Conservation (phyloP, 2,797 vertebrate genomes). For the Apogon hyalosoma region DNA sequence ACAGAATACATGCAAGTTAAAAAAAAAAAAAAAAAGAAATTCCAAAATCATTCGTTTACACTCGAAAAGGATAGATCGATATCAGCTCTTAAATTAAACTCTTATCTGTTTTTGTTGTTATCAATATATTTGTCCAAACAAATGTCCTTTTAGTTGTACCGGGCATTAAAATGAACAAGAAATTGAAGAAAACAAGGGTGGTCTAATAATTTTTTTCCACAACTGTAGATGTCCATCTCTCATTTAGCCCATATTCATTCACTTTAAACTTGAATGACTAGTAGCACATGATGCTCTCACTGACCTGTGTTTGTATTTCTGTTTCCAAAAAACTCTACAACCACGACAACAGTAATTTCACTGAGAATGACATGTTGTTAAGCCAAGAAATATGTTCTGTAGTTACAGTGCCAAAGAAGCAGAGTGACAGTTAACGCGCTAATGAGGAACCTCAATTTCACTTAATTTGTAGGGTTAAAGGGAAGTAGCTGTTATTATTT, state of each 20-base stretch:
- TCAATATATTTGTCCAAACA: too few species aligned
- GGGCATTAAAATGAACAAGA: too few species aligned
- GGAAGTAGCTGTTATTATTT: background rate
- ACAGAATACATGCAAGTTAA: too few species aligned
- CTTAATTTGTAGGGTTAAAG: background rate
- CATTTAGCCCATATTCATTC: conserved; percentile 3
- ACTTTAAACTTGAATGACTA: conserved; percentile 26
- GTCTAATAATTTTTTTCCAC: too few species aligned
- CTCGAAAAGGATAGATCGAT: too few species aligned
- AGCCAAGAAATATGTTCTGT: conserved; percentile 19
- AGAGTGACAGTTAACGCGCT: conserved; percentile 32
- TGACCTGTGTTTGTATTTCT: conserved; percentile 28
- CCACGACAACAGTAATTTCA: conserved; percentile 16
- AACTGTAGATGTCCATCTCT: too few species aligned
- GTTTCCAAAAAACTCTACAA: conserved; percentile 32
- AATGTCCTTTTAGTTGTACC: too few species aligned
- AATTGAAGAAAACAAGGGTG: too few species aligned
- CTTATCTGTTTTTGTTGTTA: too few species aligned
- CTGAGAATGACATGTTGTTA: conserved; percentile 24
- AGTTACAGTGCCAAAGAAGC: conserved; percentile 11
- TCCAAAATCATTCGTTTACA: too few species aligned
- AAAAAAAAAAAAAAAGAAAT: too few species aligned
- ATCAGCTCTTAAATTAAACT: too few species aligned
- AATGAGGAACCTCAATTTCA: background rate
- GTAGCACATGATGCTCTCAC: conserved; percentile 7